Base-by-base conservation (phyloP, 1,140 invertebrate genomes). In the Acromyrmex echinatior region DNA sequence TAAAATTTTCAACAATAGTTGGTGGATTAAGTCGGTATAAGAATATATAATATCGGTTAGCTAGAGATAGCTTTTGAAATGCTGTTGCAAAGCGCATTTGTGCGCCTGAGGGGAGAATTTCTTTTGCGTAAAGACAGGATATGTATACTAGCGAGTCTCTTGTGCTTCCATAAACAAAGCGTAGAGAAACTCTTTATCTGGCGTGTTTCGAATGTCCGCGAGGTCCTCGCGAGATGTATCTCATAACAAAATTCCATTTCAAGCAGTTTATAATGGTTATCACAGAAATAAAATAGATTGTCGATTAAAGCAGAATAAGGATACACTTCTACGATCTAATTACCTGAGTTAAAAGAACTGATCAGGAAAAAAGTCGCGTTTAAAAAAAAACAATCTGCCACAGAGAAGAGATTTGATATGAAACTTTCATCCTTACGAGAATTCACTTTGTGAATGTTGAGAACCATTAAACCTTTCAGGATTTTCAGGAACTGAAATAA, bases 131-230 rank as follows among this genome's bases (percentile, higher is more conserved):
- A 74, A 82, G 56, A 82, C 39, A 76, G 56, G 18, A 4, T 21
- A 31, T 82, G 25, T 73, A 39, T 49, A 60, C 25, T n/a, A 74
- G 25, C 25, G 39, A 51, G 25, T 56, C 39, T 62, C 35, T 71
- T 16, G 21, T 71, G 21, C 31, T 39, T 82, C 12, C 14, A 49
- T 74, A 82, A 84, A 84, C 70, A 62, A 84, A 84, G 39, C 25
- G n/a, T n/a, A 74, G 80, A 62, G 68, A 60, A 82, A 82, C 56
- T 84, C 70, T 84, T 84, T 63, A 84, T 76, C 39, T 0, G 56
- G 16, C 45, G 28, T 76, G 45, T 84, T 76, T 76, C 45, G 56
- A 84, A 73, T 63, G 70, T 76, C n/a, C 25, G 7, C 18, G 63
- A 84, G n/a, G 56, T 63, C 3, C 45, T 84, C n/a, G n/a, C 25